Evolutionary conservation across 1,140 invertebrate genomes (phyloP).

Genomic region (Cyphomyrmex costatus): DNA sequence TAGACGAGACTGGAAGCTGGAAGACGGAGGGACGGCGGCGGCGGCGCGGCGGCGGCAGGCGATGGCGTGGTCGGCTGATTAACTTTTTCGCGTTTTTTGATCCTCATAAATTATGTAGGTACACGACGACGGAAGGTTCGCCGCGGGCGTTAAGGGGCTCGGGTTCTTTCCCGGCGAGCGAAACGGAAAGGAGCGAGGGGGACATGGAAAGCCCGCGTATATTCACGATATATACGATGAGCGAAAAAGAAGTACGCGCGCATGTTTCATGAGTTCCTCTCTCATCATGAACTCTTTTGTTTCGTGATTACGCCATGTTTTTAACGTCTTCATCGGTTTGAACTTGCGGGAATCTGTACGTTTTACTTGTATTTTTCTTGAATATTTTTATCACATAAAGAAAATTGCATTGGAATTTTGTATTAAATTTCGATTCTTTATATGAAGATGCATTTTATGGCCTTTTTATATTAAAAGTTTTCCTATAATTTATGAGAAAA

Average conservation of each 20-base stretch:
- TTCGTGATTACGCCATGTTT: constrained; percentile 30
- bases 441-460: neutral
- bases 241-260: constrained; percentile 31
- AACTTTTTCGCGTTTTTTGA: constrained; percentile 74
- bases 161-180: constrained; percentile 30
- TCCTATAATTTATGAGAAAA: neutral
- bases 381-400: neutral
- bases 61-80: constrained; percentile 66
- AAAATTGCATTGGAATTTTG: neutral
- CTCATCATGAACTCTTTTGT: constrained; percentile 22
- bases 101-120: constrained; percentile 71
- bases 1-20: constrained; percentile 54
- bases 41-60: constrained; percentile 28
- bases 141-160: constrained; percentile 63
- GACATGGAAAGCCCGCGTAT: neutral
- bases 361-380: neutral
- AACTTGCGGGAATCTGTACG: neutral
- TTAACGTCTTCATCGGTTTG: constrained; percentile 25
- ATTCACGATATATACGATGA: constrained; percentile 2
- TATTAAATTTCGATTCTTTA: neutral
- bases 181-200: neutral
- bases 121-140: constrained; percentile 58
- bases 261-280: constrained; percentile 43
- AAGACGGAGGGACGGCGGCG: constrained; percentile 8
- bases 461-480: neutral